Evolutionary conservation across 53 echinoderm and acorn worm species (phyloP).

Genomic region (Echinometra lucunter): DNA sequence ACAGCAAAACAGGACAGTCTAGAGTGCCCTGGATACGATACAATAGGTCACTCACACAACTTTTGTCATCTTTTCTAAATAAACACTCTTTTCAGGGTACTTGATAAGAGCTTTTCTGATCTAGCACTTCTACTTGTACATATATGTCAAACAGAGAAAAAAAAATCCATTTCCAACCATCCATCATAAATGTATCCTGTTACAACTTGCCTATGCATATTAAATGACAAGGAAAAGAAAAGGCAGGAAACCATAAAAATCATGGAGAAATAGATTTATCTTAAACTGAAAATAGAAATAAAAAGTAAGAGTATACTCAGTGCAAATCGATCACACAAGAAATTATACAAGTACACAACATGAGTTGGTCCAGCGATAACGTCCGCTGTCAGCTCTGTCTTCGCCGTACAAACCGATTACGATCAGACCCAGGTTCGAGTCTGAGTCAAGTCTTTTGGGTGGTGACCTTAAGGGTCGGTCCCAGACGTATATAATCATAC

Average conservation of each 20-base stretch:
- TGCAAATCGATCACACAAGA: too few species aligned
- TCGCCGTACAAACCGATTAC: too few species aligned
- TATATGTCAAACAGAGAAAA: background rate
- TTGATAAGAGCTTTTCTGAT: conserved; percentile 18
- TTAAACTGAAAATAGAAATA: too few species aligned
- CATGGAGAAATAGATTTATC: background rate
- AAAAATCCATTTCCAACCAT: background rate
- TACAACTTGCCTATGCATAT: background rate
- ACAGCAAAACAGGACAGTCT: conserved; percentile 28
- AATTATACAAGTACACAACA: too few species aligned
- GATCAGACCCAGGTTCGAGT: too few species aligned
- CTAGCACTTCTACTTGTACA: too few species aligned
- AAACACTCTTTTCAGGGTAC: conserved; percentile 25
- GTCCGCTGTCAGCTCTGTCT: too few species aligned
- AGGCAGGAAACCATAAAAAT: background rate
- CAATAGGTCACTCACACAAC: conserved; percentile 39
- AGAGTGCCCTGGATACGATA: conserved; percentile 38
- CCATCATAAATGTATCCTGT: conserved; percentile 9
- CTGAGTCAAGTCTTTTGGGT: too few species aligned
- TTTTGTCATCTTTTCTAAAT: conserved; percentile 54
- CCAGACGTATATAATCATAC: too few species aligned
- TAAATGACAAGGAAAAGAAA: background rate
- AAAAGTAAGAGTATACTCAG: too few species aligned
- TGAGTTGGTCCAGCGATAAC: too few species aligned
- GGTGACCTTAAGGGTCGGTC: too few species aligned